Conservation (phyloP, 2,113 vertebrate genomes). For the Clupea harengus region DNA sequence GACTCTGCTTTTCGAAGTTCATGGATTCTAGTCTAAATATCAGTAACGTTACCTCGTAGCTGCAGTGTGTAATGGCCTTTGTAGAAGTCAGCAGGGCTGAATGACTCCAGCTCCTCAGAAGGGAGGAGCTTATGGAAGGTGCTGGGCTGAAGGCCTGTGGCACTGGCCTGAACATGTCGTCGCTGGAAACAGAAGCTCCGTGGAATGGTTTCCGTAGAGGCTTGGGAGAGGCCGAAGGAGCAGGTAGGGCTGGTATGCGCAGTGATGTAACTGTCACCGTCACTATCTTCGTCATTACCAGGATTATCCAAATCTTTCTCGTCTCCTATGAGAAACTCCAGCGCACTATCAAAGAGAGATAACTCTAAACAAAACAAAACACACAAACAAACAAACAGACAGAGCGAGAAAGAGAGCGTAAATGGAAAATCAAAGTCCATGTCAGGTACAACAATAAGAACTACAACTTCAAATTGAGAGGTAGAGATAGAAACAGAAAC, state of each 20-base stretch:
- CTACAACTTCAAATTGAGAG: too few species aligned
- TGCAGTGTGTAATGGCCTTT: constrained; percentile 62
- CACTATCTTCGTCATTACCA: constrained; percentile 33
- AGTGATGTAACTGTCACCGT: constrained; percentile 37
- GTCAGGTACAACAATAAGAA: too few species aligned
- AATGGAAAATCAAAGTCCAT: too few species aligned
- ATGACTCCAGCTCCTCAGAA: constrained; percentile 45
- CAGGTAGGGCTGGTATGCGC: constrained; percentile 24
- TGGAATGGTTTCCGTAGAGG: constrained; percentile 60
- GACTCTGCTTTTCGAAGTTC: neutral
- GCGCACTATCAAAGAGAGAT: constrained; percentile 66
- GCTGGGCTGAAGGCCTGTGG: constrained; percentile 50
- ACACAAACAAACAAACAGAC: neutral
- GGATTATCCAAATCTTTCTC: constrained; percentile 25
- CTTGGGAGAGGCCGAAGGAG: constrained; percentile 33
- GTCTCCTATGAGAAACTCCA: constrained; percentile 68
- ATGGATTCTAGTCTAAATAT: neutral
- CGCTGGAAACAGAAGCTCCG: constrained; percentile 55
- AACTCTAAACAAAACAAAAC: constrained; percentile 33
- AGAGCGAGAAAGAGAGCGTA: neutral
- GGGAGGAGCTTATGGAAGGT: constrained; percentile 40
- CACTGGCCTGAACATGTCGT: constrained; percentile 56
- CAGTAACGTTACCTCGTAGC: constrained; percentile 51
- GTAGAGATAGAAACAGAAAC: too few species aligned
- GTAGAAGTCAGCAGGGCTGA: constrained; percentile 49